phyloP scores from a whole-genome alignment of 2,888 invertebrate genomes.

The Ochropleura plecta region DNA sequence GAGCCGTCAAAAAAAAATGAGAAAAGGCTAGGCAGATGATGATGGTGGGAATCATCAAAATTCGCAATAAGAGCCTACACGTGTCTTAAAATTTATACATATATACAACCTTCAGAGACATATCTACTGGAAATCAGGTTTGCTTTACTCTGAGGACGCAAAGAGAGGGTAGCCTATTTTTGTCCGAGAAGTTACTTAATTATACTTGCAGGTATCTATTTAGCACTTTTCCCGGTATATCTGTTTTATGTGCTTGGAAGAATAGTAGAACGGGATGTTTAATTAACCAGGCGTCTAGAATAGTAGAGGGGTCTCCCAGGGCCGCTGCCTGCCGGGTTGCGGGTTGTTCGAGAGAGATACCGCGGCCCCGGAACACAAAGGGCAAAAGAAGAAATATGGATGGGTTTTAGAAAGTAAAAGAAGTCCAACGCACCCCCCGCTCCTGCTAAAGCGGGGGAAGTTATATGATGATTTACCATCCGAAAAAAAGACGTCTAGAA shows the following conservation, averaged over 20 bases:
- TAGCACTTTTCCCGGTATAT: conserved; percentile 34
- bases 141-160: conserved; percentile 12
- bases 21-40: not conserved
- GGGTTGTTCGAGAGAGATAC: too few species aligned
- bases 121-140: conserved; percentile 37
- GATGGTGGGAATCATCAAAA: not conserved
- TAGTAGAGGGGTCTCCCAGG: too few species aligned
- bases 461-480: too few species aligned
- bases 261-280: conserved; percentile 59
- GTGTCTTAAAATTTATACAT: not conserved
- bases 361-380: too few species aligned
- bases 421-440: too few species aligned
- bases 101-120: not conserved
- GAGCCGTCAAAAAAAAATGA: too few species aligned
- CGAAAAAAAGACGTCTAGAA: conserved; percentile 58
- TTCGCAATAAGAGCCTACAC: not conserved
- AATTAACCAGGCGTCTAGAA: conserved; percentile 59
- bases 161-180: conserved; percentile 39
- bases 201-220: conserved; percentile 50
- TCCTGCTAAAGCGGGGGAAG: too few species aligned
- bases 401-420: too few species aligned
- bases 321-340: too few species aligned
- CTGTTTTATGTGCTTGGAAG: conserved; percentile 19
- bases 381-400: too few species aligned
- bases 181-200: conserved; percentile 39